Base-by-base conservation (phyloP, 2,888 invertebrate species). In the Therioaphis trifolii region DNA sequence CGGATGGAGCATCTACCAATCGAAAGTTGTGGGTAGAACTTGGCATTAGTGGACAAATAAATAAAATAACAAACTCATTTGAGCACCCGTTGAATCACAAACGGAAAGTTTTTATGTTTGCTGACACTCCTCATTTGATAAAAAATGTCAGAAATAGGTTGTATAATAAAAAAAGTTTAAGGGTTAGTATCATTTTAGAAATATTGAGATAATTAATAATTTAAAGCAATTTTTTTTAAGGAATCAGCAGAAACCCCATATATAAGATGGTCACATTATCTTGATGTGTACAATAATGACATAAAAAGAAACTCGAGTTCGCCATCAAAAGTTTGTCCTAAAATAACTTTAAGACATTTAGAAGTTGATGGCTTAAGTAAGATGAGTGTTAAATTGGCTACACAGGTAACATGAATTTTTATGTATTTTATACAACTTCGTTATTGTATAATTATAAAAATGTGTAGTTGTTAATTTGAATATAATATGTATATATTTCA, bases 71-170 rank as follows among this genome's bases (percentile, higher is more conserved):
- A 52, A 29, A 49, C 11, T 58, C 40, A 15, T 71, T 49, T 71
- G 27, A 5, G 18, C 80, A 80, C 58, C 66, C 40, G n/a, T 66
- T 66, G 66, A n/a, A 35, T 18, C 35, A 66, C 0, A 18, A 21
- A n/a, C n/a, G 79, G 49, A 43, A 69, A 0, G 21, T 79, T 21
- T 80, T 15, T 29, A 58, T 80, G 21, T 24, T 80, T n/a, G 55
- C 71, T n/a, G 79, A 80, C 35, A 29, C 71, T 11, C 66, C 80
- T 14, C 72, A 80, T 55, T 40, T 80, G 14, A 55, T 80, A 21
- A 80, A 80, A 71, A 71, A n/a, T 35, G 18, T 80, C n/a, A 29
- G 80, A 4, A 79, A 66, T 35, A 68, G 78, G 40, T 18, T 79
- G 24, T n/a, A 52, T 18, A 35, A 66, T 11, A 35, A 68, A 49